Evolutionary conservation across 2,888 invertebrate species (phyloP).

Genomic region (Leucophenga montana): DNA sequence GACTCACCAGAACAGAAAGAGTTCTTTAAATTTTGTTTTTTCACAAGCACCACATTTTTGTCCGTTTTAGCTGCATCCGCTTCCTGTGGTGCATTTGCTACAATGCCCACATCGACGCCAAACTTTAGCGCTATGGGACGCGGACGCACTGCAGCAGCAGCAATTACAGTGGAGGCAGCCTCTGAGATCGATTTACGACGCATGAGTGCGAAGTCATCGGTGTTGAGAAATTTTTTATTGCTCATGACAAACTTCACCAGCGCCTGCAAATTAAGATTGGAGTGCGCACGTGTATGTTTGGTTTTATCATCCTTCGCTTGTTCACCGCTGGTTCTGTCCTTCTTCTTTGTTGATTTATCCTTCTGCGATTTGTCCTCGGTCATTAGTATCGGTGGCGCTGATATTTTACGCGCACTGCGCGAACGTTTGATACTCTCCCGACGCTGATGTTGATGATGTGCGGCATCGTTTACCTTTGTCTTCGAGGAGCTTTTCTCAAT

Average conservation of each 20-base stretch:
- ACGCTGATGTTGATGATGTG: slow-evolving; percentile 45
- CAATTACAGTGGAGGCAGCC: slow-evolving; percentile 55
- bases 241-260: slow-evolving; percentile 67
- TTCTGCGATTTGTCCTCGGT: slow-evolving; percentile 18
- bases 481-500: slow-evolving; percentile 70
- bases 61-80: slow-evolving; percentile 54
- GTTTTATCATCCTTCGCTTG: slow-evolving; percentile 28
- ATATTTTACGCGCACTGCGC: slow-evolving; percentile 60
- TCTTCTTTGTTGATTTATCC: slow-evolving; percentile 27
- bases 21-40: slow-evolving; percentile 55
- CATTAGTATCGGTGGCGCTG: slow-evolving; percentile 49
- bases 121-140: slow-evolving; percentile 59
- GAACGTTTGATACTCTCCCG: slow-evolving; percentile 57
- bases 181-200: slow-evolving; percentile 66
- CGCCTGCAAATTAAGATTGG: slow-evolving; percentile 66
- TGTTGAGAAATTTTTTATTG: slow-evolving; percentile 62
- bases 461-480: slow-evolving; percentile 57
- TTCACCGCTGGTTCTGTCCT: slow-evolving; percentile 36
- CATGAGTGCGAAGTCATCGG: slow-evolving; percentile 65
- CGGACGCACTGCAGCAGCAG: slow-evolving; percentile 56
- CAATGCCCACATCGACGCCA: slow-evolving; percentile 45
- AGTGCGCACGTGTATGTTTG: slow-evolving; percentile 50
- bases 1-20: slow-evolving; percentile 43
- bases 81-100: slow-evolving; percentile 51
- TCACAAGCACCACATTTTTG: slow-evolving; percentile 62